A percentile compares a stretch with the other conserved stretches of the same genome.
Evolutionary conservation across 2,888 invertebrate genomes (phyloP).

Genomic region (Leucoptera coffeella): DNA sequence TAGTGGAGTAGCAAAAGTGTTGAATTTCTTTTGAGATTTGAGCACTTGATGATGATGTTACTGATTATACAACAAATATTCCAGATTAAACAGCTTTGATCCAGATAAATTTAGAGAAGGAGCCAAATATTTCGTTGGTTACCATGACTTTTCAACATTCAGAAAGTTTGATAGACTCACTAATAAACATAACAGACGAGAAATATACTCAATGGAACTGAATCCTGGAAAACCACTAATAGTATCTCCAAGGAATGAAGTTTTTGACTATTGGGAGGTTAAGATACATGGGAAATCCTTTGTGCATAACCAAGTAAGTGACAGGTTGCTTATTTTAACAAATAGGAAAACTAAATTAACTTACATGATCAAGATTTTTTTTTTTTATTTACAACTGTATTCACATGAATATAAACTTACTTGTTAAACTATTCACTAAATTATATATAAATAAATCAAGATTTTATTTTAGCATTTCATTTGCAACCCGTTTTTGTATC

Average conservation of each 20-base stretch:
- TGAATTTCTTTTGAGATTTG: no score
- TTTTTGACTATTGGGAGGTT: conserved; percentile 62
- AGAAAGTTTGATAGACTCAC: conserved; percentile 21
- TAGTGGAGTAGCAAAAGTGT: no score
- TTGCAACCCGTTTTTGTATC: no score
- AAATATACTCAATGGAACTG: conserved; percentile 46
- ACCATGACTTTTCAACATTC: conserved; percentile 73
- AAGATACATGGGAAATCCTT: conserved; percentile 61
- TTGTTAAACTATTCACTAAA: no score
- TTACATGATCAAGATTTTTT: neutral
- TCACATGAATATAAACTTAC: no score
- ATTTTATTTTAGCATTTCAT: neutral
- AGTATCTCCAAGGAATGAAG: conserved; percentile 26
- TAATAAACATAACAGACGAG: conserved; percentile 31
- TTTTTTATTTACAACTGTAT: no score
- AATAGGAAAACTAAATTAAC: no score
- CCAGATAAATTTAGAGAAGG: conserved; percentile 56
- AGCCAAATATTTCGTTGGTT: conserved; percentile 59
- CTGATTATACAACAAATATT: no score
- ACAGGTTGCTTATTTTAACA: no score
- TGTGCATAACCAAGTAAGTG: conserved; percentile 71
- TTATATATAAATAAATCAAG: no score
- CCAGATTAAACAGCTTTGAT: conserved; percentile 55
- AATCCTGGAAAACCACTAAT: conserved; percentile 40
- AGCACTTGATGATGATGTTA: no score